Conservation (phyloP, 2,888 invertebrate species). For the Andrena fulva region DNA sequence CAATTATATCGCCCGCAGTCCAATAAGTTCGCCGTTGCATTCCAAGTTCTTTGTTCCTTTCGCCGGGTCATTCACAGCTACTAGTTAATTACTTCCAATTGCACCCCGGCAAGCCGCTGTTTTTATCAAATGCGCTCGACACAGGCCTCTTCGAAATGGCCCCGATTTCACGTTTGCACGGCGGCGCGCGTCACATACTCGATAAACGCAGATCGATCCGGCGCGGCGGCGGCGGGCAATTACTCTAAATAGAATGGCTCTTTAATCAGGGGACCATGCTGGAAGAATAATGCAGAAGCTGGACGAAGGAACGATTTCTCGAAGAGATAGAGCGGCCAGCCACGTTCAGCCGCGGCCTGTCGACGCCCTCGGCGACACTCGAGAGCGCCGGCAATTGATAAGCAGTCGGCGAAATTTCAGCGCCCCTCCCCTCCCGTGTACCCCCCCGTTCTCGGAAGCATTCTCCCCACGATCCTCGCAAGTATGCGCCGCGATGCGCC, state of each 20-base stretch:
- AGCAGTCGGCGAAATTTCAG: conserved; percentile 63
- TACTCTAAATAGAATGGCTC: not conserved
- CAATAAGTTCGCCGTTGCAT: not conserved
- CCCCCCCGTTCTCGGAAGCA: conserved; percentile 51
- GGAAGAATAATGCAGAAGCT: not conserved
- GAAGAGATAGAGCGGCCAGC: conserved; percentile 12
- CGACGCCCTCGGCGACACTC: conserved; percentile 49
- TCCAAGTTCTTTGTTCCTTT: not conserved
- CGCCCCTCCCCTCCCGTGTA: not conserved
- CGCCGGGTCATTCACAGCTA: not conserved
- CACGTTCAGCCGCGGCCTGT: conserved; percentile 34
- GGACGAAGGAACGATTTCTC: not conserved
- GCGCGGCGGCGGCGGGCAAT: not conserved
- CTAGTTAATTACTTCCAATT: conserved; percentile 1
- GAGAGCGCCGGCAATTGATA: conserved; percentile 59
- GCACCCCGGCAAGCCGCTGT: not conserved
- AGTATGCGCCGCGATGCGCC: conserved; percentile 42
- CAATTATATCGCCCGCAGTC: not conserved
- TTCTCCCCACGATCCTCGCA: conserved; percentile 52
- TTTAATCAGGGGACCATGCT: not conserved
- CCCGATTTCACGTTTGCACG: not conserved
- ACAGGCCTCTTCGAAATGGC: not conserved
- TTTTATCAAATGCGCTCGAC: no score
- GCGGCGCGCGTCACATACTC: not conserved
- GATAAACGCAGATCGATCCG: not conserved